phyloP scores from a whole-genome alignment of 35 echinoderm and acorn worm species.

The Heliocidaris erythrogramma region DNA sequence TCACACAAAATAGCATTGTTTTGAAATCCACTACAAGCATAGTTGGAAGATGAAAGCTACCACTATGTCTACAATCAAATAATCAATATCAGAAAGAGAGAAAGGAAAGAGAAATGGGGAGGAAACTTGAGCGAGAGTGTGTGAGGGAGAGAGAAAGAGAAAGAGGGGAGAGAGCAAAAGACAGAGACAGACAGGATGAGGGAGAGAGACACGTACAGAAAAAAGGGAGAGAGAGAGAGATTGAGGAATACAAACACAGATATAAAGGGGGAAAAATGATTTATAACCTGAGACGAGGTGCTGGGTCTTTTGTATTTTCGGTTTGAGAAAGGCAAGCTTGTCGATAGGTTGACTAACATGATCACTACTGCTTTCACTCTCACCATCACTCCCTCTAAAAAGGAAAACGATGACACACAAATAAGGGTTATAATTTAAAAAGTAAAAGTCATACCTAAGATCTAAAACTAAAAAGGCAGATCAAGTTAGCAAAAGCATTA shows the following conservation, averaged over 20 bases:
- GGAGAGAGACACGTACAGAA: background rate
- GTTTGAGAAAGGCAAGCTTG: slow-evolving; percentile 2
- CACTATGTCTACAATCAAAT: too few species aligned
- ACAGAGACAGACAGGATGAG: too few species aligned
- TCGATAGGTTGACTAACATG: background rate
- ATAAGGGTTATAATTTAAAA: background rate
- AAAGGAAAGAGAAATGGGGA: background rate
- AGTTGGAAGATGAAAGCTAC: too few species aligned
- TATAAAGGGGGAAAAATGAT: background rate
- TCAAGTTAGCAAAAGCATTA: background rate
- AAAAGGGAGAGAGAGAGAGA: background rate
- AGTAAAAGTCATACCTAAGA: background rate
- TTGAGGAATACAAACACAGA: background rate
- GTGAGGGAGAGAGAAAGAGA: background rate
- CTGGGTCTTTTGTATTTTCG: background rate
- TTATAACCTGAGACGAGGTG: background rate
- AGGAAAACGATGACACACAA: background rate
- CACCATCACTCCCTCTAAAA: background rate
- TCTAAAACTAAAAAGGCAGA: too few species aligned
- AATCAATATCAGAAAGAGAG: background rate
- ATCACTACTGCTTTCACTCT: background rate
- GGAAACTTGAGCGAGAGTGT: background rate
- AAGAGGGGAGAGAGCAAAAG: too few species aligned
- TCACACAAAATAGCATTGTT: too few species aligned
- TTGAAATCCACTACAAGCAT: too few species aligned